Percentiles rank a stretch among this genome's conserved stretches.
Evolutionary conservation across 1,140 invertebrate genomes (phyloP).

Genomic region (Cryptotermes secundus): DNA sequence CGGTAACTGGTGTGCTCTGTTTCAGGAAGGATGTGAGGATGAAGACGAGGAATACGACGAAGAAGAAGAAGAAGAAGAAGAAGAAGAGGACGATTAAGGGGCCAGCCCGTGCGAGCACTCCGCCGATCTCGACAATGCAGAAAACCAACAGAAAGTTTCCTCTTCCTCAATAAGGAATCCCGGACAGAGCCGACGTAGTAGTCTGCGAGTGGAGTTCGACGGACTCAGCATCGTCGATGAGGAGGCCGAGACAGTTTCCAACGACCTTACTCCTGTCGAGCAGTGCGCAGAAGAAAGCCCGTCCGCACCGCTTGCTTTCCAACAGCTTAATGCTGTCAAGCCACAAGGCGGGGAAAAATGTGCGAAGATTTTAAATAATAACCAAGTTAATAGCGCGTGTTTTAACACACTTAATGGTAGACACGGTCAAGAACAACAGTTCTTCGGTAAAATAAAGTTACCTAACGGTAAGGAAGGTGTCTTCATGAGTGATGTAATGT

Average conservation of each 20-base stretch:
- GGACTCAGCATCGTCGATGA: conserved; percentile 73
- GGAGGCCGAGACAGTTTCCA: conserved; percentile 46
- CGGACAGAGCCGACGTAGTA: conserved; percentile 41
- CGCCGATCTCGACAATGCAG: conserved; percentile 33
- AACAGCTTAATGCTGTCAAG: too few species aligned
- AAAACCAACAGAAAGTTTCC: conserved; percentile 35
- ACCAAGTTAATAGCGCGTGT: too few species aligned
- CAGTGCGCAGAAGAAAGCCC: too few species aligned
- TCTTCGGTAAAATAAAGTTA: conserved; percentile 29
- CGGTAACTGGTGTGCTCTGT: not conserved
- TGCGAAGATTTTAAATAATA: too few species aligned
- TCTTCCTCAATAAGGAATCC: not conserved
- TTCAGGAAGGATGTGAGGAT: conserved; percentile 50
- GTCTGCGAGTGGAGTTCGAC: conserved; percentile 62
- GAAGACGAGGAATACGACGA: conserved; percentile 38
- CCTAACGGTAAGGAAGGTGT: conserved; percentile 27
- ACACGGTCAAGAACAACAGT: not conserved
- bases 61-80: conserved; percentile 41
- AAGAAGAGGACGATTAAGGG: conserved; percentile 42
- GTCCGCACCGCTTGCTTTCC: too few species aligned
- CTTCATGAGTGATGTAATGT: conserved; percentile 20
- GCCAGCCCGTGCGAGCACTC: conserved; percentile 36
- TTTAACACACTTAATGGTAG: not conserved
- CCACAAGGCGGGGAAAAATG: too few species aligned
- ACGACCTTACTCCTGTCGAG: not conserved